Evolutionary conservation across 2,797 vertebrate species (phyloP).

Genomic region (Labroides dimidiatus): DNA sequence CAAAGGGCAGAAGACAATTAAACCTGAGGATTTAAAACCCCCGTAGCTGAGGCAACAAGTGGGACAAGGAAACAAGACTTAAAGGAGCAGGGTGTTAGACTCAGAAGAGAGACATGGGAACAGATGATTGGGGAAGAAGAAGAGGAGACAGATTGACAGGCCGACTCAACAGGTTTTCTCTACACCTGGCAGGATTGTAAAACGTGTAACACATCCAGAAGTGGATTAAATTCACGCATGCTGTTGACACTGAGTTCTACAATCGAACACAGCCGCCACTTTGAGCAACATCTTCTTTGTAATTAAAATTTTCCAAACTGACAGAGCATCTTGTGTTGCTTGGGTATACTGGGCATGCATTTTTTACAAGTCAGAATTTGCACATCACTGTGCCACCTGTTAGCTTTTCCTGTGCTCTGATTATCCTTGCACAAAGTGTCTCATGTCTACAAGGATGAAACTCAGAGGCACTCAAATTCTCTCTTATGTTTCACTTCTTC

Average conservation of each 20-base stretch:
- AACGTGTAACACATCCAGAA: constrained; percentile 27
- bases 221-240: constrained; percentile 29
- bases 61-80: constrained; percentile 1
- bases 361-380: constrained; percentile 12
- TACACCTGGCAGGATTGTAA: constrained; percentile 28
- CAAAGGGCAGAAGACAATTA: constrained; percentile 63
- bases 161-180: constrained; percentile 33
- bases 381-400: background rate
- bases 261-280: constrained; percentile 8
- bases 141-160: constrained; percentile 34
- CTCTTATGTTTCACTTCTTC: too few species aligned
- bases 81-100: constrained; percentile 6
- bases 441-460: too few species aligned
- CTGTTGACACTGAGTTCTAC: background rate
- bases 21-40: constrained; percentile 58
- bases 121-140: constrained; percentile 8
- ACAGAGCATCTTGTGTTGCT: background rate
- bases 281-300: background rate
- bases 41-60: constrained; percentile 4
- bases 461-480: too few species aligned
- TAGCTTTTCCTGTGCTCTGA: background rate
- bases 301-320: background rate
- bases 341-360: background rate
- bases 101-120: constrained; percentile 2
- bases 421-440: too few species aligned